A percentile compares a stretch with the other conserved stretches of the same genome.
phyloP scores from a whole-genome alignment of 2,113 vertebrate species.

The Sceloporus undulatus region DNA sequence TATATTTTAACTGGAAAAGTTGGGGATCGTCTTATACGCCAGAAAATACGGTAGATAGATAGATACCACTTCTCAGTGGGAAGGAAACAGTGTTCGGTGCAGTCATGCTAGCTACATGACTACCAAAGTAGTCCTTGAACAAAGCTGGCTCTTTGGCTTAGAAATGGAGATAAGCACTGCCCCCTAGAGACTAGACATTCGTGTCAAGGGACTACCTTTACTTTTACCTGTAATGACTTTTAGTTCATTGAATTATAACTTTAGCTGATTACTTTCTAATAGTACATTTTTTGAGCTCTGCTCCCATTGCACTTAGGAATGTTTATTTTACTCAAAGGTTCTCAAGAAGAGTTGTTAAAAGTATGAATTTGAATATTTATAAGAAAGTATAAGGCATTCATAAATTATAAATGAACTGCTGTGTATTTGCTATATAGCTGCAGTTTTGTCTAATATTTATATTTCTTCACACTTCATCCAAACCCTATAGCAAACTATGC shows the following conservation, averaged over 20 bases:
- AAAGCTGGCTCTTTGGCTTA: no score
- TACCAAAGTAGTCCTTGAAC: no score
- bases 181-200: no score
- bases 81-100: no score
- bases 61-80: no score
- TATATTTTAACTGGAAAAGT: no score
- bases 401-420: neutral
- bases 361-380: neutral
- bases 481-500: neutral
- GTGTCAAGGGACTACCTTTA: no score
- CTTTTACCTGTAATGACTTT: no score
- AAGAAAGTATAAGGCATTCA: neutral
- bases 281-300: neutral
- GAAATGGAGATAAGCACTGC: no score
- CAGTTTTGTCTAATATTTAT: neutral
- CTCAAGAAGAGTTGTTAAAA: neutral
- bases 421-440: neutral
- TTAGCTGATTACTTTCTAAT: neutral
- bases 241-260: neutral
- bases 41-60: no score
- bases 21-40: no score
- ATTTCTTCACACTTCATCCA: neutral
- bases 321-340: neutral
- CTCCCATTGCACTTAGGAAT: neutral
- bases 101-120: no score